A percentile compares a stretch with the other conserved stretches of the same genome.
Conservation (phyloP, 2,113 vertebrate genomes). For the Nettapus auritus region DNA sequence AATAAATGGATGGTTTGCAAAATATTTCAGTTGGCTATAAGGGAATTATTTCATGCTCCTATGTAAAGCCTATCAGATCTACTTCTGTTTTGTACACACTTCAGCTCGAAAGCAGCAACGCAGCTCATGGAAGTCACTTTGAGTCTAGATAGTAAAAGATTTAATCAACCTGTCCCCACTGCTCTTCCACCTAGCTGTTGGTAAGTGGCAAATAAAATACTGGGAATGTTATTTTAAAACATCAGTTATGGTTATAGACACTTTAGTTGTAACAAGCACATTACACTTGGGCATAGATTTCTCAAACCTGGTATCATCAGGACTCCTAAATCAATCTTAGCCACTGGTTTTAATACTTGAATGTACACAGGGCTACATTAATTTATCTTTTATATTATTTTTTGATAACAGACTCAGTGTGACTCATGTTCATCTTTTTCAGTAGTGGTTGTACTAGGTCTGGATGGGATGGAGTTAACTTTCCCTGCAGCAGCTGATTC, state of each 20-base stretch:
- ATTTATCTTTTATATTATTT: not conserved
- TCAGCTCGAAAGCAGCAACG: not conserved
- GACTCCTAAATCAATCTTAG: not conserved
- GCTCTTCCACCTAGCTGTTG: not conserved
- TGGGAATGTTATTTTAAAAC: constrained; percentile 2
- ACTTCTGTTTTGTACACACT: not conserved
- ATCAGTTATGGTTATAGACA: not conserved
- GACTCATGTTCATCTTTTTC: not conserved
- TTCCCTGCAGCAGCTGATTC: no score
- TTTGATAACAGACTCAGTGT: not conserved
- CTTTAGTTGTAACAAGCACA: not conserved
- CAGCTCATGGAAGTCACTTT: not conserved
- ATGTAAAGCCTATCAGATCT: not conserved
- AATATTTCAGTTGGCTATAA: not conserved
- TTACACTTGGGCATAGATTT: not conserved
- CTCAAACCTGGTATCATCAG: not conserved
- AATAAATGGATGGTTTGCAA: not conserved
- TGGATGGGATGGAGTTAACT: no score
- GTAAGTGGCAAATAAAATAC: not conserved
- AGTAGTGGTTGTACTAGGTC: not conserved
- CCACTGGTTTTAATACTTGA: not conserved
- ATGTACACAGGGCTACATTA: not conserved
- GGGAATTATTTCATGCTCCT: not conserved
- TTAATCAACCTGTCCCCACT: not conserved
- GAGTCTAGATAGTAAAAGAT: not conserved